Conservation (phyloP, 2,113 vertebrate species). For the Oncorhynchus tshawytscha region DNA sequence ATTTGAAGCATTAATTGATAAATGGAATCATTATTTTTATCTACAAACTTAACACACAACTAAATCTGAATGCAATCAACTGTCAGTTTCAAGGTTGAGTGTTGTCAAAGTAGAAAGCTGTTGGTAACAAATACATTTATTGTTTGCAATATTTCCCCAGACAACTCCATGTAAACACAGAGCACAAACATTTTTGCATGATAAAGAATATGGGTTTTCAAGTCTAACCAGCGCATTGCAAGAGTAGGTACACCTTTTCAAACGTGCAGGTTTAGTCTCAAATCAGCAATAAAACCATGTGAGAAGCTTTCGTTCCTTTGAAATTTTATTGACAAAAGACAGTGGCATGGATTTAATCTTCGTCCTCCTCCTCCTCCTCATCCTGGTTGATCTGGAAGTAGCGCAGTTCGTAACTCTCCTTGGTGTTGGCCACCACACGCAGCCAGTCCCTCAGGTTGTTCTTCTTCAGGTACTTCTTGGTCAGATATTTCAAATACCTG, state of each 20-base stretch:
- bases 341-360: constrained; percentile 78
- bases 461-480: constrained; percentile 97
- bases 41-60: too few relatives aligned
- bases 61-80: too few relatives aligned
- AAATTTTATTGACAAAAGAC: constrained; percentile 68
- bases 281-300: constrained; percentile 8
- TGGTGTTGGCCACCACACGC: constrained; percentile 92
- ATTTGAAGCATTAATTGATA: too few relatives aligned
- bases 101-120: too few relatives aligned
- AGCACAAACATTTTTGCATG: too few relatives aligned
- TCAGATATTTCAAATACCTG: constrained; percentile 96
- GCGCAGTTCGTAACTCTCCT: constrained; percentile 93
- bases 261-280: background rate
- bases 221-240: too few relatives aligned
- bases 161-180: too few relatives aligned
- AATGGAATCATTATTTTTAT: too few relatives aligned
- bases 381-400: constrained; percentile 99
- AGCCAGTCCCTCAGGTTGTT: constrained; percentile 94
- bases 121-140: too few relatives aligned
- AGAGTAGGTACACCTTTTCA: background rate
- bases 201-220: too few relatives aligned
- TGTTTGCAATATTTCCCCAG: too few relatives aligned
- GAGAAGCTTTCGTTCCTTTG: constrained; percentile 26
- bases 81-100: too few relatives aligned
- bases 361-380: constrained; percentile 92